Percentiles rank a stretch among this genome's conserved stretches.
Conservation (phyloP, 2,797 vertebrate species). For the Catharus ustulatus region DNA sequence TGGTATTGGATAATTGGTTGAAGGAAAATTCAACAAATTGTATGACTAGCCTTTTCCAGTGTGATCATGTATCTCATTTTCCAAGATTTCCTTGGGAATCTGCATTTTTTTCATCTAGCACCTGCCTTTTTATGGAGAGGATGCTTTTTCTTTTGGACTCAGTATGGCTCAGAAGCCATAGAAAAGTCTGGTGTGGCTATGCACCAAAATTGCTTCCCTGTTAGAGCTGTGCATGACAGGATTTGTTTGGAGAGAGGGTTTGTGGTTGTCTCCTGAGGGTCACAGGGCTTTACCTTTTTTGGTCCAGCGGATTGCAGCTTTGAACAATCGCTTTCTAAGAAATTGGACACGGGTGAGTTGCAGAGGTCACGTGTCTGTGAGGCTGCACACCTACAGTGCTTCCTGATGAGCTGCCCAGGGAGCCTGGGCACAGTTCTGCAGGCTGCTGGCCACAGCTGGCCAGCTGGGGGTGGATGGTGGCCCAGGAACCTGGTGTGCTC, state of each 20-base stretch:
- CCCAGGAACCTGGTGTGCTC: background rate
- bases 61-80: background rate
- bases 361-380: fast-evolving
- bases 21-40: background rate
- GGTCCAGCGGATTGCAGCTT: background rate
- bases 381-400: background rate
- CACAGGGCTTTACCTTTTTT: background rate
- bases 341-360: background rate
- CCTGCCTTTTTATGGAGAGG: background rate
- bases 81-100: background rate
- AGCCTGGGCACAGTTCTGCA: background rate
- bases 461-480: fast-evolving
- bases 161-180: fast-evolving
- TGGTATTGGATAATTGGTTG: background rate
- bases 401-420: background rate
- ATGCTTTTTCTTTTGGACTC: background rate
- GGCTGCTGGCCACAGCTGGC: background rate
- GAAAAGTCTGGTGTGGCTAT: background rate
- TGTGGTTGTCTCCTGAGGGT: background rate
- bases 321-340: background rate
- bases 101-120: background rate
- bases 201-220: background rate
- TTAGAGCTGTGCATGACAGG: background rate
- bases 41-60: background rate
- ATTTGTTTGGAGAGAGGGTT: background rate